Conservation (phyloP, 2,888 invertebrate genomes). For the Furcula furcula region DNA sequence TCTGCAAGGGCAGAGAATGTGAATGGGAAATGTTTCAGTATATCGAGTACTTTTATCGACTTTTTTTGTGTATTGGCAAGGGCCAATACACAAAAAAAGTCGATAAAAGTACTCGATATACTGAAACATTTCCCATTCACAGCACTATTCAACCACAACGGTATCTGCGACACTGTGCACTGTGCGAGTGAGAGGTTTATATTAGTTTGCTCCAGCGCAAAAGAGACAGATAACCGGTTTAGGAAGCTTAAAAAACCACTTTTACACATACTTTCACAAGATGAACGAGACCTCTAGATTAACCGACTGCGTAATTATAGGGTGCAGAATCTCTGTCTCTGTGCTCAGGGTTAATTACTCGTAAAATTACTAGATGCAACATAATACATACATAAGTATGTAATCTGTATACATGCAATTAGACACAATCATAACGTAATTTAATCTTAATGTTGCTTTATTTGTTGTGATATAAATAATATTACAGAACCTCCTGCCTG, state of each 20-base stretch:
- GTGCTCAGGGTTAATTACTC: constrained; percentile 7
- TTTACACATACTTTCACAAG: constrained; percentile 47
- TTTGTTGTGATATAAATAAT: too few species aligned
- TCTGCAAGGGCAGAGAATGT: too few species aligned
- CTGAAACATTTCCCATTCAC: too few species aligned
- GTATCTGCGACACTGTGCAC: constrained; percentile 28
- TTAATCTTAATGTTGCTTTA: too few species aligned
- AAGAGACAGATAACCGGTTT: constrained; percentile 27
- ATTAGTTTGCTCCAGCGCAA: constrained; percentile 11
- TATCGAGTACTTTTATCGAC: constrained; percentile 22
- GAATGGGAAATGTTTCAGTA: too few species aligned
- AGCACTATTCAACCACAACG: constrained; percentile 31
- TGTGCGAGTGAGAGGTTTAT: constrained; percentile 21
- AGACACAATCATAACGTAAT: too few species aligned
- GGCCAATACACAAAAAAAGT: too few species aligned
- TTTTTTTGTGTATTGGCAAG: too few species aligned
- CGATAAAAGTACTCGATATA: constrained; percentile 24
- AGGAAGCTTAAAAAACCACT: constrained; percentile 39
- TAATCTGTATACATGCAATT: too few species aligned
- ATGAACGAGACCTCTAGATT: constrained; percentile 19
- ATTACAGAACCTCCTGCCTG: too few species aligned
- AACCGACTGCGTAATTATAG: constrained; percentile 15
- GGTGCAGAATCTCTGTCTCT: constrained; percentile 7
- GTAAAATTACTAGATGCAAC: constrained; percentile 2
- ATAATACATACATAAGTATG: not conserved